phyloP scores from a whole-genome alignment of 2,888 invertebrate species.

The Aplocera efformata region DNA sequence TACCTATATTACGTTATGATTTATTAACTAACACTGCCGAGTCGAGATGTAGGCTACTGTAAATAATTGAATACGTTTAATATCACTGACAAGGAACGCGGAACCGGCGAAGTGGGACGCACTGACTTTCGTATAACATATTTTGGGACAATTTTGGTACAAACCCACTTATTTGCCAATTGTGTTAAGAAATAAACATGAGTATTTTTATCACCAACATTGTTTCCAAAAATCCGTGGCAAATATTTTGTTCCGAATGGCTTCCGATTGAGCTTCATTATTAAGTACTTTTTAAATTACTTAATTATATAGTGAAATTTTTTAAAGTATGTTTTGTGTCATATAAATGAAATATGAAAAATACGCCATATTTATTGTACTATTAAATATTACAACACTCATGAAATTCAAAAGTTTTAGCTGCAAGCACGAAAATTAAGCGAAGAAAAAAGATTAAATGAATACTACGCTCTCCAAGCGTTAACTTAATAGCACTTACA shows the following conservation, averaged over 20 bases:
- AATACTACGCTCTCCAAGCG: slow-evolving; percentile 6
- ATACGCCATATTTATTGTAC: slow-evolving; percentile 17
- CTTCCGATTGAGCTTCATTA: slow-evolving; percentile 1
- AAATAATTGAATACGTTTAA: slow-evolving; percentile 17
- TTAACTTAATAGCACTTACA: slow-evolving; percentile 7
- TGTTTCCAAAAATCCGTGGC: slow-evolving; percentile 8
- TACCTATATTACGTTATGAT: slow-evolving; percentile 8
- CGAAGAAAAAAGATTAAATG: slow-evolving; percentile 15
- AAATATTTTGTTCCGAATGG: slow-evolving; percentile 6
- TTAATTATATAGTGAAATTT: not conserved
- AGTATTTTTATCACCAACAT: slow-evolving; percentile 34
- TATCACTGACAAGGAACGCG: slow-evolving; percentile 40
- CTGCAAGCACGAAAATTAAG: slow-evolving; percentile 38
- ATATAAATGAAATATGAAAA: no score
- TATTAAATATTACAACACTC: slow-evolving; percentile 9
- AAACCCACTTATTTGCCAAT: slow-evolving; percentile 48
- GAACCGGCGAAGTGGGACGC: slow-evolving; percentile 42
- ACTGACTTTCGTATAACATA: slow-evolving; percentile 30
- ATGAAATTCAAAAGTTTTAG: slow-evolving; percentile 32
- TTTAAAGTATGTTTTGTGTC: no score
- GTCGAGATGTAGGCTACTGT: slow-evolving; percentile 12
- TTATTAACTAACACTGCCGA: slow-evolving; percentile 14
- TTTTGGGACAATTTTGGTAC: slow-evolving; percentile 39
- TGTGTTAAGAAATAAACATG: slow-evolving; percentile 41
- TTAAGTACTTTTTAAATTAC: not conserved